phyloP scores from a whole-genome alignment of 1,140 invertebrate genomes.

The Holotrichia oblita region DNA sequence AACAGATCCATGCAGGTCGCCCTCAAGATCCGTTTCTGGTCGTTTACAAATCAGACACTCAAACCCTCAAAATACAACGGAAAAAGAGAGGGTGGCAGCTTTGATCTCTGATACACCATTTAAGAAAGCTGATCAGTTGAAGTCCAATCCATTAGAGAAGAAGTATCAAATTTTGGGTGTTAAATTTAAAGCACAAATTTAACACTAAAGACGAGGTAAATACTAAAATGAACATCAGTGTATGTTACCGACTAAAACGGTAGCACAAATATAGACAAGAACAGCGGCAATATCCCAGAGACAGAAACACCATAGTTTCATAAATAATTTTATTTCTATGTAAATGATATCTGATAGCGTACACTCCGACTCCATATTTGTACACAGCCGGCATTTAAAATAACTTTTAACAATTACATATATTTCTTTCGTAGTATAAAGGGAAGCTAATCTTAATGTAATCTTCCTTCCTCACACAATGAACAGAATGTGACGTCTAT shows the following conservation, averaged over 20 bases:
- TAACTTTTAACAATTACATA: slow-evolving; percentile 43
- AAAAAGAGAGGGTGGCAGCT: too few species aligned
- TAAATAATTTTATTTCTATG: slow-evolving; percentile 42
- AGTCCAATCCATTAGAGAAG: too few species aligned
- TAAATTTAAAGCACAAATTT: too few species aligned
- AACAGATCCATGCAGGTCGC: too few species aligned
- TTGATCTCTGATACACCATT: too few species aligned
- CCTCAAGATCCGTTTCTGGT: too few species aligned
- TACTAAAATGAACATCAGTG: too few species aligned
- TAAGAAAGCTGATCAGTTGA: too few species aligned
- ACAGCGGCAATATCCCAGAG: slow-evolving; percentile 20
- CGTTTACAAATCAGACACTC: too few species aligned
- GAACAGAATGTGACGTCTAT: slow-evolving; percentile 34
- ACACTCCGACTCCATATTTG: slow-evolving; percentile 42
- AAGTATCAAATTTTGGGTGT: too few species aligned
- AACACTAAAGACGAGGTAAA: too few species aligned
- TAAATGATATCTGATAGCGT: slow-evolving; percentile 44
- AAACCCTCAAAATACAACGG: too few species aligned
- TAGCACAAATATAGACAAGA: slow-evolving; percentile 37
- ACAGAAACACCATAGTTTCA: slow-evolving; percentile 26
- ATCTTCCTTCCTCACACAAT: slow-evolving; percentile 38
- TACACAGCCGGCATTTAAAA: slow-evolving; percentile 40
- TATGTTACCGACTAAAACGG: not conserved
- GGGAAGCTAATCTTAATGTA: slow-evolving; percentile 40
- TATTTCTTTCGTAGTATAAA: slow-evolving; percentile 38